Conservation (phyloP, 2,888 invertebrate genomes). For the Euplagia quadripunctaria region DNA sequence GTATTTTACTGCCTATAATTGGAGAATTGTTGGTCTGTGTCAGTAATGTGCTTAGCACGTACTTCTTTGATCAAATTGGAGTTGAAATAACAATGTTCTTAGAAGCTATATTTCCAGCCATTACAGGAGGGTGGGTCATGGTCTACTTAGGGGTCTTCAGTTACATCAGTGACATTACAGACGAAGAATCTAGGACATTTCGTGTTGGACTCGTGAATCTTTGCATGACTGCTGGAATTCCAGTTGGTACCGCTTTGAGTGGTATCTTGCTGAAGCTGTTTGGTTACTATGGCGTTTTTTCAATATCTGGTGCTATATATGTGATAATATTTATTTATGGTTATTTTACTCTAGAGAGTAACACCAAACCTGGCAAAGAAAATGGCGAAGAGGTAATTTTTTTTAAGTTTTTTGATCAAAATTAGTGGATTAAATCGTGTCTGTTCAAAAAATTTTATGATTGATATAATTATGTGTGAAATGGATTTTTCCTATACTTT, state of each 20-base stretch:
- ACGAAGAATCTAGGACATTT: constrained; percentile 85
- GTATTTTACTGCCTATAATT: constrained; percentile 85
- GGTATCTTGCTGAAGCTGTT: constrained; percentile 79
- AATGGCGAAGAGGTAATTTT: constrained; percentile 64
- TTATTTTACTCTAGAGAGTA: constrained; percentile 66
- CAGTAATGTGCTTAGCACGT: constrained; percentile 84
- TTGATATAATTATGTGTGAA: no score
- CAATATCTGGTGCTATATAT: constrained; percentile 70
- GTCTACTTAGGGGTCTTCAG: constrained; percentile 84
- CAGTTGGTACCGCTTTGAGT: constrained; percentile 86
- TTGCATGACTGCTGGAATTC: constrained; percentile 87
- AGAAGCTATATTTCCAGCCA: constrained; percentile 84
- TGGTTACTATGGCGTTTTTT: constrained; percentile 81
- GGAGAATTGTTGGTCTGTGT: constrained; percentile 84
- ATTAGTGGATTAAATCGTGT: not conserved
- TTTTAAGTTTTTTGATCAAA: not conserved
- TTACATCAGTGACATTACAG: constrained; percentile 88
- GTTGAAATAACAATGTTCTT: constrained; percentile 85
- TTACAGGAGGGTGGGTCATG: constrained; percentile 86
- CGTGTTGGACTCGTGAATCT: constrained; percentile 88
- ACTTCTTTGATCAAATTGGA: constrained; percentile 84
- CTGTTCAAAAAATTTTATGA: no score
- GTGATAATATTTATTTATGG: constrained; percentile 78
- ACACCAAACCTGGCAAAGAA: constrained; percentile 65
- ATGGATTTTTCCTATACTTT: no score